Evolutionary conservation across 2,113 vertebrate species (phyloP), one percentile per base, ranked within the genome.

Genomic region (Lates calcarifer): DNA sequence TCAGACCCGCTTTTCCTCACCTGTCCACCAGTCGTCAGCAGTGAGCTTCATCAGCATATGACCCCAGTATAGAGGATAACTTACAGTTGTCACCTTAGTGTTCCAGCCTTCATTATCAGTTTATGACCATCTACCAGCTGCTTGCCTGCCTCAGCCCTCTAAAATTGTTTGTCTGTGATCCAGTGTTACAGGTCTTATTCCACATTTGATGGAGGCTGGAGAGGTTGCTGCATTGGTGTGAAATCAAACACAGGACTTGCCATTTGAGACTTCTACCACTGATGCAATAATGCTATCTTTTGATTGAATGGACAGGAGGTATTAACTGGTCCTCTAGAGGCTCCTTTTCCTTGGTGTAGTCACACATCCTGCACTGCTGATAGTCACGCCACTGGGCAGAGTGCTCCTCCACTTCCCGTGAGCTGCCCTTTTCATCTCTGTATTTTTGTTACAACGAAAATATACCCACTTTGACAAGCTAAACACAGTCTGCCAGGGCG

Each of bases 1-100:
- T n/a, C n/a, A 69, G 5, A 53, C 17, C 35, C 63, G 78, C 22
- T 49, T 41, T 86, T 68, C 51, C 62, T 68, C 29, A 77, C 78
- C 74, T 82, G 74, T 47, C 74, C 74, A 76, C n/a, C n/a, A n/a
- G n/a, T n/a, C n/a, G n/a, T n/a, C n/a, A n/a, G n/a, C n/a, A n/a
- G n/a, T 37, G 28, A 24, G 33, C 14, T 28, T 57, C 22, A 55
- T 29, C 49, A 56, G 35, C 5, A 28, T 10, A 39, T n/a, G 37
- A 49, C 3, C 10, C 5, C 6, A 63, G 7, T 3, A 10, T 1
- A 39, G 17, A 41, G 9, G 33, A 70, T 20, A 29, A 43, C 4
- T 2, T 29, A 41, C 5, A 56, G 24, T 0, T 56, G n/a, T 41
- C 58, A 29, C 22, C 28, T 31, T 14, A 0, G 1, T 45, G n/a